These are phyloP conservation scores for Andrena trimmerana DNA, from an alignment of 2,888 invertebrate genomes.

Conservation along the genomic window DNA sequence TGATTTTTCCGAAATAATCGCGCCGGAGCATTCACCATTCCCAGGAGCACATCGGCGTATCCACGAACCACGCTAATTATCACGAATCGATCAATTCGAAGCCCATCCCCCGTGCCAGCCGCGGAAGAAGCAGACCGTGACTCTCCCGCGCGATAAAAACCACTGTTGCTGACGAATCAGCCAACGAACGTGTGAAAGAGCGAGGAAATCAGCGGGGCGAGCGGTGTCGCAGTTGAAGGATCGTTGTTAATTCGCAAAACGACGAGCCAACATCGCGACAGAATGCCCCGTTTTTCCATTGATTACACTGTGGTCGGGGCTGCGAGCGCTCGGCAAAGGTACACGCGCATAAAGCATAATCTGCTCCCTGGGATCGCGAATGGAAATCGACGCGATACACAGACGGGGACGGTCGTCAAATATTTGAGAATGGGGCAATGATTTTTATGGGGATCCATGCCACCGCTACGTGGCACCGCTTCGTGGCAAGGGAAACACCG, in stretches of 20 bases:
- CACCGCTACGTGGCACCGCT: too few species aligned
- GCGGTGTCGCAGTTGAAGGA: slow-evolving; percentile 10
- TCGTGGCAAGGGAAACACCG: too few species aligned
- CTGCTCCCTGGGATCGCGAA: not conserved
- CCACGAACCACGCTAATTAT: not conserved
- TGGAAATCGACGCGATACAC: not conserved
- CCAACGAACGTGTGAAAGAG: not conserved
- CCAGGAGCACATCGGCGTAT: not conserved
- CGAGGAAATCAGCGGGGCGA: not conserved
- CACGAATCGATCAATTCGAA: not conserved
- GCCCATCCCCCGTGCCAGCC: not conserved
- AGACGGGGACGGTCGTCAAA: slow-evolving; percentile 24
- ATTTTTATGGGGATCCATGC: slow-evolving; percentile 10
- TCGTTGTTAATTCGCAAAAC: not conserved
- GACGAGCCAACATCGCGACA: not conserved
- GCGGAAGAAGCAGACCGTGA: not conserved
- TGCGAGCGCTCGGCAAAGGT: not conserved
- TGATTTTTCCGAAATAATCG: slow-evolving; percentile 21
- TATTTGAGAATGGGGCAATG: slow-evolving; percentile 20
- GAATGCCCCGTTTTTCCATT: slow-evolving; percentile 14
- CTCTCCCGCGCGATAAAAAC: not conserved
- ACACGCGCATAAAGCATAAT: not conserved
- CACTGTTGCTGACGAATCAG: not conserved
- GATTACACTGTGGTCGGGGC: not conserved
- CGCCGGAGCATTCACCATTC: not conserved